These are phyloP conservation scores for Myiotriccus ornatus DNA, from an alignment of 2,797 vertebrate genomes.

Conservation along the genomic window DNA sequence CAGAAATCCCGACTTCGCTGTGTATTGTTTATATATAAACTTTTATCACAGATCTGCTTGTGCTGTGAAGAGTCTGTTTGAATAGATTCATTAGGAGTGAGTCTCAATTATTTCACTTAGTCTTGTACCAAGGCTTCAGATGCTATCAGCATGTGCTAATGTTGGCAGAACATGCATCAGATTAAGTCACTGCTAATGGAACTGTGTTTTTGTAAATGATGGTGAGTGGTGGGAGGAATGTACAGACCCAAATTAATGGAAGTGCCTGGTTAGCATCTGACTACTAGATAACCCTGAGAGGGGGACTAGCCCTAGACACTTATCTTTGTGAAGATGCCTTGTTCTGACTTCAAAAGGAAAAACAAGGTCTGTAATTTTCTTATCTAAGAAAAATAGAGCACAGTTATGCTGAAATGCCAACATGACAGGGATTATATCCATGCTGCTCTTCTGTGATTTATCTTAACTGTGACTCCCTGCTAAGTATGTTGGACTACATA, in stretches of 20 bases:
- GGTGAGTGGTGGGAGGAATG: not conserved
- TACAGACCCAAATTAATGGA: not conserved
- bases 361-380: not conserved
- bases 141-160: not conserved
- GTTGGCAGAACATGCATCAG: not conserved
- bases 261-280: not conserved
- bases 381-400: constrained; percentile 13
- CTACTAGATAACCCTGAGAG: not conserved
- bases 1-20: not conserved
- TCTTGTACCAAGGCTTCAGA: not conserved
- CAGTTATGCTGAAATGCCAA: not conserved
- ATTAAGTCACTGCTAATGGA: not conserved
- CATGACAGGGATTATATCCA: not conserved
- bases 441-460: not conserved
- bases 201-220: not conserved
- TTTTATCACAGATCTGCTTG: not conserved
- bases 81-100: rapidly evolving
- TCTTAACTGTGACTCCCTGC: not conserved
- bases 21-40: not conserved
- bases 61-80: not conserved
- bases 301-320: not conserved
- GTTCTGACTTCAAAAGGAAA: constrained; percentile 31
- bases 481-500: rapidly evolving
- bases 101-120: not conserved
- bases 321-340: not conserved